phyloP scores from a whole-genome alignment of 1,140 invertebrate genomes.

The Theocolax elegans region DNA sequence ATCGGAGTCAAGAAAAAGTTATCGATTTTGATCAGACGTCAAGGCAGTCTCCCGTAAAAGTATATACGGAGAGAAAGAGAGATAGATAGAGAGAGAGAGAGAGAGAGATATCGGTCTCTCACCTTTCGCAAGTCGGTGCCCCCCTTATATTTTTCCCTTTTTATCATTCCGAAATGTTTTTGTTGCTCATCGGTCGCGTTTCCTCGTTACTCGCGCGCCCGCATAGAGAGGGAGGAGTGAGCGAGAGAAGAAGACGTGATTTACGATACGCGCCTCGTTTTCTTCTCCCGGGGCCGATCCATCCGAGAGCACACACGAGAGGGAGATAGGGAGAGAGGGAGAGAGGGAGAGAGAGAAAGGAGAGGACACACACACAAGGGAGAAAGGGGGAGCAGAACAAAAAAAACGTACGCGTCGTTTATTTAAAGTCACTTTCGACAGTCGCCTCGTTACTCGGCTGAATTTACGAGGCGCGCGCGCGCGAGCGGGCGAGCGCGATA shows the following conservation, averaged over 20 bases:
- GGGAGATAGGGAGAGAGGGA: constrained; percentile 38
- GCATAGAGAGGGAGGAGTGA: constrained; percentile 24
- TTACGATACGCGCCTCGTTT: constrained; percentile 55
- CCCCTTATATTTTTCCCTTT: constrained; percentile 16
- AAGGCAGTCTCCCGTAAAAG: constrained; percentile 18
- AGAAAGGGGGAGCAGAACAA: constrained; percentile 39
- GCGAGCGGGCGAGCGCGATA: not conserved
- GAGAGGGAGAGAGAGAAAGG: constrained; percentile 21
- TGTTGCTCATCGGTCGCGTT: constrained; percentile 48
- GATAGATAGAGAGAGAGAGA: no score
- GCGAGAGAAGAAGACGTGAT: constrained; percentile 51
- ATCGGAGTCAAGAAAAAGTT: no score
- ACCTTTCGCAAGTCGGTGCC: not conserved
- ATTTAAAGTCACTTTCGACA: constrained; percentile 64
- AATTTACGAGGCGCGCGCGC: constrained; percentile 58
- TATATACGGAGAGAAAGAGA: no score
- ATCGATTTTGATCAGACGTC: constrained; percentile 20
- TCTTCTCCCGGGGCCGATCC: constrained; percentile 45
- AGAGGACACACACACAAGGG: constrained; percentile 13
- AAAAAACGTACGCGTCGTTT: constrained; percentile 53
- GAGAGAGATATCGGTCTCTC: constrained; percentile 18
- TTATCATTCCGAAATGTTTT: constrained; percentile 37
- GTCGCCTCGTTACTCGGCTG: constrained; percentile 62
- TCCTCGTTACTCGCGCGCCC: constrained; percentile 47
- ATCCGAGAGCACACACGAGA: constrained; percentile 51